Base-by-base conservation (phyloP, 2,113 vertebrate genomes). In the Platichthys flesus region DNA sequence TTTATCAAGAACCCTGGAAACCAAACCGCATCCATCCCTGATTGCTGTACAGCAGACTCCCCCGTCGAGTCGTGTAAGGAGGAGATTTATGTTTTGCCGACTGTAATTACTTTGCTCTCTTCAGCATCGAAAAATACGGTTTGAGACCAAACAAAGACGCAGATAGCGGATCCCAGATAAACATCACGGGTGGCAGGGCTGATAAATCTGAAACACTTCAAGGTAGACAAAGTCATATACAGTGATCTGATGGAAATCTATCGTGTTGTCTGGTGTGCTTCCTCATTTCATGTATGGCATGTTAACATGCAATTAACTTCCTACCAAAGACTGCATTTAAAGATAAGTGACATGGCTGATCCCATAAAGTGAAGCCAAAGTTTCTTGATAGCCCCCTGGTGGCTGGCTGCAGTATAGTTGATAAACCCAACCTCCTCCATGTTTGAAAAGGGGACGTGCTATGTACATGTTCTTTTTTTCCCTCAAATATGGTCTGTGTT, bases 81-180 rank as follows among this genome's bases (percentile, higher is more conserved):
- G 24, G 35, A 61, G 72, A 57, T 71, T 70, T 35, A 59, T 40
- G 67, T 49, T 78, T 67, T 57, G 56, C 60, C 2, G 56, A 42
- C 69, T 62, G 24, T 67, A 76, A 67, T 75, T 61, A 52, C 60
- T 72, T 72, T 73, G 51, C 62, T 72, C 56, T 71, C 40, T 59
- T 59, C 51, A 31, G 71, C 74, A 79, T 15, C 40, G 65, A 68
- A 79, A 61, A 61, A 67, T 21, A 49, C 20, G 23, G 40, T 67
- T 76, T 69, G 42, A 59, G 60, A 71, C 54, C 71, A 76, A 72
- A 83, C 58, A 78, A 63, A 81, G 21, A 79, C 58, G 37, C 56
- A 79, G 45, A 77, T 71, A 67, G 59, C 40, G 37, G 45, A 21
- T 58, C 26, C 12, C 5, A 56, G 59, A 75, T 69, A 70, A 24